A percentile compares a stretch with the other conserved stretches of the same genome.
Evolutionary conservation across 2,888 invertebrate genomes (phyloP).

Genomic region (Drosophila quasianomalipes): DNA sequence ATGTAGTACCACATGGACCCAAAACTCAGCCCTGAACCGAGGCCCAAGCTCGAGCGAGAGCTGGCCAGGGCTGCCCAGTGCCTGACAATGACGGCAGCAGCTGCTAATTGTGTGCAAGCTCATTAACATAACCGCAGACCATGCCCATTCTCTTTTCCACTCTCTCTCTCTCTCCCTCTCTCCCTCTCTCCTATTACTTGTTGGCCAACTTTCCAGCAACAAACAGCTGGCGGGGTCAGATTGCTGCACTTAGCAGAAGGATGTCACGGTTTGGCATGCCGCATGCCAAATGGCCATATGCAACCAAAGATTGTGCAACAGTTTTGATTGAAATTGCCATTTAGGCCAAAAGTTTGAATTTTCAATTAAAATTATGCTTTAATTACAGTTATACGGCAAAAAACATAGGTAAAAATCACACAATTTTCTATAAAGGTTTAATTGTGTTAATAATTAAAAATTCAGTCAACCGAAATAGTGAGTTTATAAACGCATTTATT

Average conservation of each 20-base stretch:
- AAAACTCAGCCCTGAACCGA: constrained; percentile 20
- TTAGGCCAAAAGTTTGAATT: constrained; percentile 13
- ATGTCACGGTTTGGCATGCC: constrained; percentile 64
- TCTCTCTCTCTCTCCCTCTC: neutral
- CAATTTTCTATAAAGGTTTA: neutral
- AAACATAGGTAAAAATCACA: neutral
- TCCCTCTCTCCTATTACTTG: constrained; percentile 13
- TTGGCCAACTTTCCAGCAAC: constrained; percentile 43
- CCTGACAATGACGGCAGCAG: constrained; percentile 72
- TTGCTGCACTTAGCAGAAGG: constrained; percentile 58
- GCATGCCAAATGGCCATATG: constrained; percentile 46
- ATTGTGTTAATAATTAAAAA: neutral
- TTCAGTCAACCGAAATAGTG: neutral
- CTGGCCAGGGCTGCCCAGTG: constrained; percentile 10
- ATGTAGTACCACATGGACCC: constrained; percentile 19
- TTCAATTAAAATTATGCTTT: constrained; percentile 3
- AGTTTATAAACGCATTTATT: neutral
- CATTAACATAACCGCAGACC: constrained; percentile 81
- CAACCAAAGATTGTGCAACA: constrained; percentile 54
- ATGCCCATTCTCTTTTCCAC: constrained; percentile 39
- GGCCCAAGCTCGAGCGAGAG: constrained; percentile 1
- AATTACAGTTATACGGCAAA: neutral
- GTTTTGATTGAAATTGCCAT: constrained; percentile 44
- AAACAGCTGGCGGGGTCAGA: constrained; percentile 65
- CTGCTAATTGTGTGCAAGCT: constrained; percentile 81